phyloP scores from a whole-genome alignment of 1,140 invertebrate genomes.

The Zophobas atratus region DNA sequence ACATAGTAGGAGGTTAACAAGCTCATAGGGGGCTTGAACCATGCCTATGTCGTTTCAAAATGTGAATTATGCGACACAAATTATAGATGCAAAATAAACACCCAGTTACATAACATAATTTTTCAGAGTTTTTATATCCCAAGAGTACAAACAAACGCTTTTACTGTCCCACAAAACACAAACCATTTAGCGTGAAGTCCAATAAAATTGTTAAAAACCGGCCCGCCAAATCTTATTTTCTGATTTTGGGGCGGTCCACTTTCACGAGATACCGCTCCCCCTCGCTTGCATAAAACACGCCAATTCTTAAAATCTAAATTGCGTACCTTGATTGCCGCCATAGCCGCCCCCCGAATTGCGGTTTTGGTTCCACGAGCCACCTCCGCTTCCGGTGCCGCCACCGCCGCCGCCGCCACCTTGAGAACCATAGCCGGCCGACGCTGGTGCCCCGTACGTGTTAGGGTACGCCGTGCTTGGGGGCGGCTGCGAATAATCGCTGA shows the following conservation, averaged over 20 bases:
- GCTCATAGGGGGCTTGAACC: conserved; percentile 48
- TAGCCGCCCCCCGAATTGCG: conserved; percentile 48
- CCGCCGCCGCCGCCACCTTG: conserved; percentile 38
- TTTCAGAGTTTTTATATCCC: too few species aligned
- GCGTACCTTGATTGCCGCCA: conserved; percentile 54
- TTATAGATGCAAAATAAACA: background rate
- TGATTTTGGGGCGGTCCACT: too few species aligned
- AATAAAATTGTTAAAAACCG: too few species aligned
- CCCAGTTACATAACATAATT: too few species aligned
- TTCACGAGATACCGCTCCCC: too few species aligned
- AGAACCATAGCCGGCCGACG: conserved; percentile 28
- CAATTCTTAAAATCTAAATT: background rate
- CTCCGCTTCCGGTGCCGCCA: conserved; percentile 47
- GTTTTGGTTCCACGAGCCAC: conserved; percentile 44
- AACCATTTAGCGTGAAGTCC: too few species aligned
- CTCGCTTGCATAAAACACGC: too few species aligned
- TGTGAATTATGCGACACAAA: background rate
- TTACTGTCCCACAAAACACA: too few species aligned
- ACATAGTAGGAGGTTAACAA: conserved; percentile 59
- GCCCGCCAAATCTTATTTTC: too few species aligned
- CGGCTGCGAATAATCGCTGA: conserved; percentile 60
- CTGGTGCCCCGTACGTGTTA: conserved; percentile 50
- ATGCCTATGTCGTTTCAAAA: conserved; percentile 58
- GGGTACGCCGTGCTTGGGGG: conserved; percentile 58
- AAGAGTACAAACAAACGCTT: too few species aligned